Percentiles rank a stretch among this genome's conserved stretches.
Conservation (phyloP, 2,113 vertebrate species). For the Cebus imitator region DNA sequence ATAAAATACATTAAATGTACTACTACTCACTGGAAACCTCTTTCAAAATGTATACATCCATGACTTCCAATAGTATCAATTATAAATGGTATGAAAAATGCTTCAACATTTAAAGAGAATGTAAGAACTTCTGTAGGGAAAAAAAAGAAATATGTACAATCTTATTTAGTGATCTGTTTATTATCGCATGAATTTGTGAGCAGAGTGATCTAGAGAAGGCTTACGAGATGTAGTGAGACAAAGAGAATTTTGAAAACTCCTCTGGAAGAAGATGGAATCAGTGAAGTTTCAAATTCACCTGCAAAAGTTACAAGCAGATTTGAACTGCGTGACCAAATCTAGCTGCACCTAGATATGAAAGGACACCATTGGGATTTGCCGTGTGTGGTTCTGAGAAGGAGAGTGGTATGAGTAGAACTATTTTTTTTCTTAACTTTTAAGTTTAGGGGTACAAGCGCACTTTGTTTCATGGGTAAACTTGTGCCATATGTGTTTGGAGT, state of each 20-base stretch:
- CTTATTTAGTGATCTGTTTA: background rate
- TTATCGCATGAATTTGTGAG: background rate
- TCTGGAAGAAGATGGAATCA: background rate
- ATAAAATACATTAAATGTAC: background rate
- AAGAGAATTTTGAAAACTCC: background rate
- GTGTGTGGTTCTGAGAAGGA: background rate
- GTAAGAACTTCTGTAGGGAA: background rate
- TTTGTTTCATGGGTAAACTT: too few species aligned
- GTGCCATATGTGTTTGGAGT: too few species aligned
- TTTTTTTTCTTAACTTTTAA: too few species aligned
- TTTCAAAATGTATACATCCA: background rate
- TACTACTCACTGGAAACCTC: background rate
- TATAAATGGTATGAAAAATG: background rate
- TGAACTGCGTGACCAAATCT: background rate
- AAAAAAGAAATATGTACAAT: background rate
- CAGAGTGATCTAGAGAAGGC: background rate
- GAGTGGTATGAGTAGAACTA: background rate
- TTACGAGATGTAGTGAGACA: background rate
- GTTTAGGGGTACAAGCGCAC: too few species aligned
- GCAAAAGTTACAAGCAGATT: background rate
- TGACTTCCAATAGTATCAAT: background rate
- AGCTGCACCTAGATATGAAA: background rate
- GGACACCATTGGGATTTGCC: background rate
- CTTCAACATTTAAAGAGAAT: background rate
- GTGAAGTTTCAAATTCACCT: background rate